These are phyloP conservation scores for Hanleya hanleyi DNA, from an alignment of 2,888 invertebrate genomes.

Conservation along the genomic window DNA sequence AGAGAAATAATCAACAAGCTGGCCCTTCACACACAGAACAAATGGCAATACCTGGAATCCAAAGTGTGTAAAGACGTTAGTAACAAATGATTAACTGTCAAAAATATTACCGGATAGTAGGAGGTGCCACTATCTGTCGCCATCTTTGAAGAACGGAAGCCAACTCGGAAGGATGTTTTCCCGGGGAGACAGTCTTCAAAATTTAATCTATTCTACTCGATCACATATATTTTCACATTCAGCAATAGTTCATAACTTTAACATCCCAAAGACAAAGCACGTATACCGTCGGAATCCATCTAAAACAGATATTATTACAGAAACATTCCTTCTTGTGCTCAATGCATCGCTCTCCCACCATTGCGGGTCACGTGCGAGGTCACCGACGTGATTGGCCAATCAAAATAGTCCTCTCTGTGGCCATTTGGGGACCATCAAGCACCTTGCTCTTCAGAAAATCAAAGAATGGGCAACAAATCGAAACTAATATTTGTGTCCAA, in stretches of 20 bases:
- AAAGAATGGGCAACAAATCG: too few relatives aligned
- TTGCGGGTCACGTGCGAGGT: constrained; percentile 3
- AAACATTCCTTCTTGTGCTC: too few relatives aligned
- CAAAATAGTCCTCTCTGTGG: neutral
- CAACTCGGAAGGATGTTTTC: neutral
- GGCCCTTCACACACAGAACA: too few relatives aligned
- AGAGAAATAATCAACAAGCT: too few relatives aligned
- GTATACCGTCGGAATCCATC: neutral
- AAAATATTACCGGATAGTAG: constrained; percentile 56
- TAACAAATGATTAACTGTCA: constrained; percentile 15
- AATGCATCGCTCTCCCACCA: too few relatives aligned
- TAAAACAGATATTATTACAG: neutral
- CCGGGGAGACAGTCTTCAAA: too few relatives aligned
- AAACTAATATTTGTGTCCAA: too few relatives aligned
- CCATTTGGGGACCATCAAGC: neutral
- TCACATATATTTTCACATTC: too few relatives aligned
- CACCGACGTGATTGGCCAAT: neutral
- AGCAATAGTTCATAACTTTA: neutral
- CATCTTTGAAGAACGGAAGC: constrained; percentile 46
- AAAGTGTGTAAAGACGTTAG: neutral
- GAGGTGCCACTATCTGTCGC: constrained; percentile 67
- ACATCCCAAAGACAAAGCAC: neutral
- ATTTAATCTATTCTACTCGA: too few relatives aligned
- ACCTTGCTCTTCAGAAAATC: too few relatives aligned
- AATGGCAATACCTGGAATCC: too few relatives aligned